Evolutionary conservation across 2,888 invertebrate species (phyloP).

Genomic region (Eilema caniola): DNA sequence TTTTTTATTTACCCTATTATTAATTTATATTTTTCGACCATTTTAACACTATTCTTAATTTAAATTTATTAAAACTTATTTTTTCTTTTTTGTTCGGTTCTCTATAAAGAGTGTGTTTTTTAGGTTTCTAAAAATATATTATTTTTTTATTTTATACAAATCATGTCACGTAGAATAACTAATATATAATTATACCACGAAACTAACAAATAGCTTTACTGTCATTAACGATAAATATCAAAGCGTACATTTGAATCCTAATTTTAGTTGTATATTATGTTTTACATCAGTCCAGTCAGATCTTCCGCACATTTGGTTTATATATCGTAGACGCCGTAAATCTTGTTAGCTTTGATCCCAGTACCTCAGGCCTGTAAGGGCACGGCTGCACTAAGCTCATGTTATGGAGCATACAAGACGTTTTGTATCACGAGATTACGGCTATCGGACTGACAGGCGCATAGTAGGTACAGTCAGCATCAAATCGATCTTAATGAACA

Average conservation of each 20-base stretch:
- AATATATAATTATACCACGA: slow-evolving; percentile 5
- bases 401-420: slow-evolving; percentile 5
- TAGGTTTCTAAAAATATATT: no score
- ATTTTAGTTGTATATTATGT: slow-evolving; percentile 58
- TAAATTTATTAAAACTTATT: no score
- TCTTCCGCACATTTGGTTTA: slow-evolving; percentile 74
- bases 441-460: neutral
- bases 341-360: slow-evolving; percentile 66
- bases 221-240: slow-evolving; percentile 38
- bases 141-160: neutral
- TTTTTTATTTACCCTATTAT: no score
- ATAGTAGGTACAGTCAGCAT: no score
- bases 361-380: slow-evolving; percentile 20
- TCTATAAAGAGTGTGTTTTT: no score
- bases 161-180: neutral
- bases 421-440: neutral
- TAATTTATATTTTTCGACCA: no score
- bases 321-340: slow-evolving; percentile 68
- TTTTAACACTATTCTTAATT: no score
- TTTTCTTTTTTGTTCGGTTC: no score
- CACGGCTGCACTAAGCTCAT: slow-evolving; percentile 11
- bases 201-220: slow-evolving; percentile 44
- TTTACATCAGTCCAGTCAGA: slow-evolving; percentile 60
- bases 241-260: slow-evolving; percentile 46
- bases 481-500: no score